Evolutionary conservation across 1,140 invertebrate genomes (phyloP), one percentile per base, ranked within the genome.

Genomic region (Melanaphis sacchari): DNA sequence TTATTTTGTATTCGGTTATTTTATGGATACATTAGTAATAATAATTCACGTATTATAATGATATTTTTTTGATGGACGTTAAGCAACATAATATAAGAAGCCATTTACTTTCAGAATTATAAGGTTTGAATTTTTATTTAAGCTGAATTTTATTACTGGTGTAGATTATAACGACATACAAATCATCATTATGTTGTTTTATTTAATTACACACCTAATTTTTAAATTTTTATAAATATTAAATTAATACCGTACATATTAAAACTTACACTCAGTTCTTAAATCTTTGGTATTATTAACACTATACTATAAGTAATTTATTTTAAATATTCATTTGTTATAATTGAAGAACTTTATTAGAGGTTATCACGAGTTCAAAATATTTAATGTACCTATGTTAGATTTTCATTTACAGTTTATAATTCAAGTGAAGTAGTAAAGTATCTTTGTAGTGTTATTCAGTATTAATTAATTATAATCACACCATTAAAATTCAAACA

Each of bases 391-490:
- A 76, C 59, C 59, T n/a, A n/a, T 18, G 0, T n/a, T n/a, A 76
- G 59, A 76, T 76, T 76, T 76, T 11, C 59, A 76, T 76, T 76
- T 76, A n/a, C 31, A 76, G 18, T 76, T 76, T n/a, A 76, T n/a
- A 76, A 76, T 76, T 15, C n/a, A 76, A n/a, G 31, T 15, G 59
- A 18, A 76, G 59, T n/a, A n/a, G 15, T 11, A 76, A 76, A 76
- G 59, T 76, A n/a, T 76, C 59, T 18, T 76, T 5, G 8, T 21
- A 21, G 15, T 3, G 36, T n/a, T 76, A 21, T 76, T n/a, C 59
- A 76, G 36, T 18, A 76, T 76, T 76, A 76, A 76, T 76, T n/a
- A 76, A 76, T n/a, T 76, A 76, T 76, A 76, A 76, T 76, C 59
- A 76, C n/a, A 76, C 4, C 4, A 76, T 15, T 76, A 76, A n/a